Evolutionary conservation across 2,113 vertebrate species (phyloP).

Genomic region (Strigops habroptila): DNA sequence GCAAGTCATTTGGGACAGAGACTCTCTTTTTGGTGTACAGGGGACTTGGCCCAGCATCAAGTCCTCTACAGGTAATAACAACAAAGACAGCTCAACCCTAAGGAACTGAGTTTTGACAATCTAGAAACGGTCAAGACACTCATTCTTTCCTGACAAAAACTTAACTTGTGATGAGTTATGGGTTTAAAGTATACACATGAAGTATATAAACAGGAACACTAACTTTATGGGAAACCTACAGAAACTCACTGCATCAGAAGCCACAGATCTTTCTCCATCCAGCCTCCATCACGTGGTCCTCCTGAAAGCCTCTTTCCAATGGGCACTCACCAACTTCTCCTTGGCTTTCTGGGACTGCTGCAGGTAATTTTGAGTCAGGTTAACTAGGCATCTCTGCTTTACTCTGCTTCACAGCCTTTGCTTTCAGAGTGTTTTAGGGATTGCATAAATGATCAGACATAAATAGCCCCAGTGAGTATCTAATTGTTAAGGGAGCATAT

Average conservation of each 20-base stretch:
- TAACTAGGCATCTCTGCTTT: neutral
- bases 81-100: neutral
- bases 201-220: neutral
- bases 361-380: neutral
- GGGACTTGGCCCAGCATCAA: neutral
- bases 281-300: neutral
- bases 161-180: neutral
- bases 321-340: neutral
- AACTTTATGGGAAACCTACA: too few relatives aligned
- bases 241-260: neutral
- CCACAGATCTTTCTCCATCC: neutral
- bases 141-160: neutral
- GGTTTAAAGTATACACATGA: neutral
- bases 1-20: neutral
- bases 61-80: neutral
- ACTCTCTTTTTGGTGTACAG: neutral
- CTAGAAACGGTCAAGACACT: neutral
- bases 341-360: neutral
- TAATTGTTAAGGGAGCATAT: neutral
- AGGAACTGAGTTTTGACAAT: neutral
- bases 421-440: neutral
- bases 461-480: neutral
- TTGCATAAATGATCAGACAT: neutral
- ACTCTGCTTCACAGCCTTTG: neutral
- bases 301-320: neutral